Evolutionary conservation across 2,797 vertebrate species (phyloP).

Genomic region (Erethizon dorsatum): DNA sequence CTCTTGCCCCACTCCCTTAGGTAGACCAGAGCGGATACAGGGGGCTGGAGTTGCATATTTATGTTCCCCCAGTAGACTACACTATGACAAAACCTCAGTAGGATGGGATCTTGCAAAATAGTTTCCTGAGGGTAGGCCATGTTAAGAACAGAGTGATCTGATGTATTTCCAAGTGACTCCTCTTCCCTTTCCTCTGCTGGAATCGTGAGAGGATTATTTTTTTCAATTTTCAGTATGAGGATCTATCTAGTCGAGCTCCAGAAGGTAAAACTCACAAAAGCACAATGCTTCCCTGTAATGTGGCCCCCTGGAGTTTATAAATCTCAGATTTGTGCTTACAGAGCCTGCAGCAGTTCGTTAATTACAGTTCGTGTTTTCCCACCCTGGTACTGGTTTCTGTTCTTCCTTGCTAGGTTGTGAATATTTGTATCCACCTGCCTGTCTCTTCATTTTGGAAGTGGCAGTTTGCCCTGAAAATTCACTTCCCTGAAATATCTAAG

Average conservation of each 20-base stretch:
- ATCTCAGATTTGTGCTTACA: background rate
- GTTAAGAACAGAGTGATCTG: background rate
- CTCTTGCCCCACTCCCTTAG: background rate
- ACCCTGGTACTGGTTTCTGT: background rate
- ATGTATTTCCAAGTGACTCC: background rate
- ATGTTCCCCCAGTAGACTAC: background rate
- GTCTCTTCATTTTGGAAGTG: background rate
- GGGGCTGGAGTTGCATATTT: background rate
- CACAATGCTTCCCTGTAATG: background rate
- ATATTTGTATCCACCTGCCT: background rate
- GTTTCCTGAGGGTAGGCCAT: background rate
- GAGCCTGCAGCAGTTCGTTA: background rate
- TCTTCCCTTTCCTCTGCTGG: background rate
- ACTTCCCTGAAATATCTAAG: background rate
- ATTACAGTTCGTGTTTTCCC: background rate
- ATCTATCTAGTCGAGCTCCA: background rate
- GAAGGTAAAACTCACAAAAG: background rate
- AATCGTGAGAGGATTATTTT: background rate
- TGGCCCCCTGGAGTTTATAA: background rate
- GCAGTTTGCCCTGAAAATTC: background rate
- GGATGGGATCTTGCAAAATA: background rate
- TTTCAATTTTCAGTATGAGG: background rate
- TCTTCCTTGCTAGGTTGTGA: background rate
- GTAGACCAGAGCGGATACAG: background rate
- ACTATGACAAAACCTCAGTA: background rate